A percentile compares a stretch with the other conserved stretches of the same genome.
Evolutionary conservation across 2,113 vertebrate genomes (phyloP).

Genomic region (Copsychus sechellarum): DNA sequence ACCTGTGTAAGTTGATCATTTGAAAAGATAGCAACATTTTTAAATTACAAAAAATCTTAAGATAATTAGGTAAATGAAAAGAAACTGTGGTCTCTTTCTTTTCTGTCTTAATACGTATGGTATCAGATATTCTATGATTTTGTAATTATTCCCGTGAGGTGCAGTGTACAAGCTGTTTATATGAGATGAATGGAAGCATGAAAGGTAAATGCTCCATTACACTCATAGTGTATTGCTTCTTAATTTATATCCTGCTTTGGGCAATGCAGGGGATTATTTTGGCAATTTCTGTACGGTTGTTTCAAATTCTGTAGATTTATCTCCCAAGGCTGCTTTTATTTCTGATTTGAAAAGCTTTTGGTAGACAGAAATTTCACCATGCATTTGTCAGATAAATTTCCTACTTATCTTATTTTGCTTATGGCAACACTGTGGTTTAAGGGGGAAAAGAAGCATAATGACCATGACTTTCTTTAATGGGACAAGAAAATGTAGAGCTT

Average conservation of each 20-base stretch:
- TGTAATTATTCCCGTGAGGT: conserved; percentile 67
- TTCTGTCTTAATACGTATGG: conserved; percentile 38
- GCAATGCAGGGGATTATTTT: conserved; percentile 60
- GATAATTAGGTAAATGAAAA: neutral
- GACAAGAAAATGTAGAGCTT: conserved; percentile 41
- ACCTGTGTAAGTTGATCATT: conserved; percentile 25
- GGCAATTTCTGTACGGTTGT: conserved; percentile 56
- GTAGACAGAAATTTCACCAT: conserved; percentile 60
- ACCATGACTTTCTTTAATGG: conserved; percentile 60
- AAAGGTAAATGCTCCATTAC: conserved; percentile 71
- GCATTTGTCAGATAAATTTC: conserved; percentile 66
- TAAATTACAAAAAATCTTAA: neutral
- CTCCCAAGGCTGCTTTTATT: conserved; percentile 62
- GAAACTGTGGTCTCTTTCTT: neutral
- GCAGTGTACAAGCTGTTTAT: conserved; percentile 59
- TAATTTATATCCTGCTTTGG: conserved; percentile 76
- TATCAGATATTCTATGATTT: conserved; percentile 21
- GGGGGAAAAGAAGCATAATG: conserved; percentile 22
- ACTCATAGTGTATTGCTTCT: conserved; percentile 66
- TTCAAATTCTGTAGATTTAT: conserved; percentile 67
- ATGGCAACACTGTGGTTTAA: conserved; percentile 36
- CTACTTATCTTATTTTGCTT: conserved; percentile 61
- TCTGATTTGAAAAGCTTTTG: conserved; percentile 65
- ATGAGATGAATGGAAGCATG: conserved; percentile 71
- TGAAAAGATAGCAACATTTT: conserved; percentile 11